Evolutionary conservation across 2,113 vertebrate species (phyloP).

Genomic region (Baryphthengus martii): DNA sequence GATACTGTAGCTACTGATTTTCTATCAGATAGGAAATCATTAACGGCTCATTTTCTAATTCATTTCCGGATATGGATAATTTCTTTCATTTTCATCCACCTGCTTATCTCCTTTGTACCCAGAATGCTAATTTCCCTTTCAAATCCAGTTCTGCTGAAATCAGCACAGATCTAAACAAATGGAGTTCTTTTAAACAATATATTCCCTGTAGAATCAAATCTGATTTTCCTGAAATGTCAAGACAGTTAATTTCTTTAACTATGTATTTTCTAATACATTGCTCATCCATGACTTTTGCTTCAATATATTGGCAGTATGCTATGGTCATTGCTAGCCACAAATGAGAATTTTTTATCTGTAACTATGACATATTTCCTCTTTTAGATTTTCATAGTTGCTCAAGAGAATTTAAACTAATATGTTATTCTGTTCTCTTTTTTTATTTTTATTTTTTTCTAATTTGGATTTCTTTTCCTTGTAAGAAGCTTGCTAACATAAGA

Average conservation of each 20-base stretch:
- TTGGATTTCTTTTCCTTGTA: neutral
- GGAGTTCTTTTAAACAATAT: neutral
- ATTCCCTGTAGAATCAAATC: neutral
- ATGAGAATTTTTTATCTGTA: neutral
- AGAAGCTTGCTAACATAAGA: neutral
- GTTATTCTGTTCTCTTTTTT: neutral
- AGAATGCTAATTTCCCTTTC: constrained; percentile 17
- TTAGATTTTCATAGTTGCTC: neutral
- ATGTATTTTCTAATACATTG: neutral
- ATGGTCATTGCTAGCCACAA: neutral
- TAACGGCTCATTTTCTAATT: constrained; percentile 28
- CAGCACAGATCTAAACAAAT: neutral
- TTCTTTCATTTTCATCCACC: constrained; percentile 8
- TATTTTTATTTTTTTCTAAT: no score
- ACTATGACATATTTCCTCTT: neutral
- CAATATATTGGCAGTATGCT: neutral
- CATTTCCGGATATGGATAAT: constrained; percentile 10
- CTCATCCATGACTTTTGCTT: neutral
- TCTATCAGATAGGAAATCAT: neutral
- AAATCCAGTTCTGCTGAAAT: neutral
- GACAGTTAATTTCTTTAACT: neutral
- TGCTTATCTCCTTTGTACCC: neutral
- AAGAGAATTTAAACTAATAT: neutral
- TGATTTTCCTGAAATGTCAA: neutral
- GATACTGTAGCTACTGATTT: neutral